These are phyloP conservation scores for Chrysaora quinquecirrha DNA, from an alignment of 30 jellyfish, hydroid and myxozoan species.

Conservation along the genomic window DNA sequence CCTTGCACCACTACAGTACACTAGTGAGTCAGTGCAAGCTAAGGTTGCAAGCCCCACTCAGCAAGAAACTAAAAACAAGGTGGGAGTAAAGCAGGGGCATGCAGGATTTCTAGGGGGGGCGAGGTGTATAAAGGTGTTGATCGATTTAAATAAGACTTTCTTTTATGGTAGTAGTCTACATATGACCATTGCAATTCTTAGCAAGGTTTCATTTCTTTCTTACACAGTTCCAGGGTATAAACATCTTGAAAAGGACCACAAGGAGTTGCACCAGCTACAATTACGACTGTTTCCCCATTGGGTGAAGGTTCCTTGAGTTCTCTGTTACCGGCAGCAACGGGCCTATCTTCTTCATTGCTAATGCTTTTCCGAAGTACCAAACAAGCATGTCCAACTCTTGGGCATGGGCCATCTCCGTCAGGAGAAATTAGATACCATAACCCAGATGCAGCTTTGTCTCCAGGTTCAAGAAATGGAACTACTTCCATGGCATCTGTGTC, in stretches of 20 bases:
- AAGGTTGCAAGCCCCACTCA: too few species aligned
- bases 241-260: conserved; percentile 57
- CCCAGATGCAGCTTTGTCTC: conserved; percentile 46
- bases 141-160: too few species aligned
- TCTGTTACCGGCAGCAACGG: background rate
- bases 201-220: conserved; percentile 8
- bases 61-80: too few species aligned
- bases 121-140: too few species aligned
- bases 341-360: background rate
- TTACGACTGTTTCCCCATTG: background rate
- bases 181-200: too few species aligned
- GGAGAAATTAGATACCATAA: conserved; percentile 63
- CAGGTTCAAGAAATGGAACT: conserved; percentile 61
- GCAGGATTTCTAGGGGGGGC: too few species aligned
- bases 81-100: too few species aligned
- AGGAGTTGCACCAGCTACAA: conserved; percentile 79
- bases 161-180: too few species aligned
- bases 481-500: conserved; percentile 48
- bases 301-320: background rate
- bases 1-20: too few species aligned
- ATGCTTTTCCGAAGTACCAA: background rate
- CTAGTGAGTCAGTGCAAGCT: too few species aligned
- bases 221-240: conserved; percentile 35
- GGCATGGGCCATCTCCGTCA: conserved; percentile 66
- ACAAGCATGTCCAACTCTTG: conserved; percentile 76